These are phyloP conservation scores for Streptopelia turtur DNA, from an alignment of 2,797 vertebrate genomes.

Conservation along the genomic window DNA sequence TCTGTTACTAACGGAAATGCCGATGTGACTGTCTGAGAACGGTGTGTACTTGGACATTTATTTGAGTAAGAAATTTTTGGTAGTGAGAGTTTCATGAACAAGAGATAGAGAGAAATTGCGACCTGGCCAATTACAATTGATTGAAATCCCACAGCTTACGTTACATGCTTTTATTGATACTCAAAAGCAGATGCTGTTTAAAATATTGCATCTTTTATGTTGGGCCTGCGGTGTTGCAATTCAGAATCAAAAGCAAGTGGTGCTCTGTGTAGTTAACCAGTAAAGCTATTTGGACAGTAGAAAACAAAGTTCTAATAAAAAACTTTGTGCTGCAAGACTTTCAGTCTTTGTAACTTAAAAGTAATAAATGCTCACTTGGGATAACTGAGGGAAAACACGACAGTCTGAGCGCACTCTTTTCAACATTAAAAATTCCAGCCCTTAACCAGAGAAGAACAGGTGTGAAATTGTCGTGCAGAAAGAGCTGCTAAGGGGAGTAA, in stretches of 20 bases:
- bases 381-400: background rate
- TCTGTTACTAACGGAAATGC: background rate
- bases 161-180: slow-evolving; percentile 30
- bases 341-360: slow-evolving; percentile 48
- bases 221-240: slow-evolving; percentile 31
- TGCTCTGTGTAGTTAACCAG: slow-evolving; percentile 35
- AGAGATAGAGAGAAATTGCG: background rate
- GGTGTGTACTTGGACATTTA: background rate
- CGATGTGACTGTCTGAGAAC: background rate
- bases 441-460: slow-evolving; percentile 44
- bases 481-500: slow-evolving; percentile 22
- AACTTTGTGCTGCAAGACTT: slow-evolving; percentile 36
- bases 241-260: slow-evolving; percentile 57
- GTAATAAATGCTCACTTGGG: slow-evolving; percentile 36
- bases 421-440: slow-evolving; percentile 20
- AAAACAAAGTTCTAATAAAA: slow-evolving; percentile 43
- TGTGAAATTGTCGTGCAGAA: slow-evolving; percentile 42
- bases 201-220: slow-evolving; percentile 41
- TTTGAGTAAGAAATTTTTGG: background rate
- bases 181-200: slow-evolving; percentile 59
- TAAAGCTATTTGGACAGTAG: slow-evolving; percentile 39
- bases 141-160: slow-evolving; percentile 17
- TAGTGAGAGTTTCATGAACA: background rate
- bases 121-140: background rate
- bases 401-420: slow-evolving; percentile 48